Evolutionary conservation across 2,113 vertebrate genomes (phyloP).

Genomic region (Grus americana): DNA sequence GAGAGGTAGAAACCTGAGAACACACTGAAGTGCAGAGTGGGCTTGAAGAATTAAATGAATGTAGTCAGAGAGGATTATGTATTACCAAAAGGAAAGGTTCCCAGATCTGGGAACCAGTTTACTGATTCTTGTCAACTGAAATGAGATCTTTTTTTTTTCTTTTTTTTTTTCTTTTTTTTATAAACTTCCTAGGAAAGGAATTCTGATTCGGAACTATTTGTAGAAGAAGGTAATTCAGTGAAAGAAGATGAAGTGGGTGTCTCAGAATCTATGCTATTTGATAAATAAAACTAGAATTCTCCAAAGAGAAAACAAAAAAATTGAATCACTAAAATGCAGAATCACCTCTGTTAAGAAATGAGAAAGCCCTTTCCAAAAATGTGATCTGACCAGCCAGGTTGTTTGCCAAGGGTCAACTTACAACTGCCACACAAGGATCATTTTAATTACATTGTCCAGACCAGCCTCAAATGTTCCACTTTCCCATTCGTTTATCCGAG

Average conservation of each 20-base stretch:
- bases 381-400: not conserved
- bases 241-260: not conserved
- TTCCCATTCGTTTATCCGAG: not conserved
- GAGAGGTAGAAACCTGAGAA: slow-evolving; percentile 54
- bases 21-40: not conserved
- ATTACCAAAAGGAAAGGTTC: slow-evolving; percentile 46
- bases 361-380: not conserved
- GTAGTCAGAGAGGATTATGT: slow-evolving; percentile 55
- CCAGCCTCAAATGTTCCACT: not conserved
- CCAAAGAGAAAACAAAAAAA: not conserved
- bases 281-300: not conserved
- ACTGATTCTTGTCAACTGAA: slow-evolving; percentile 62
- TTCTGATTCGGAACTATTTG: not conserved
- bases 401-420: slow-evolving; percentile 3
- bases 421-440: not conserved
- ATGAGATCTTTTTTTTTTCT: slow-evolving; percentile 12
- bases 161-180: not conserved
- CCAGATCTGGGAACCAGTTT: slow-evolving; percentile 53
- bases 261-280: not conserved
- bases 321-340: not conserved
- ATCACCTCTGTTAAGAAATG: not conserved
- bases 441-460: slow-evolving; percentile 33
- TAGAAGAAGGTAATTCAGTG: not conserved
- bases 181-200: not conserved
- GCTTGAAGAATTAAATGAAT: slow-evolving; percentile 53